Conservation (phyloP, 2,888 invertebrate species). For the Empis livida region DNA sequence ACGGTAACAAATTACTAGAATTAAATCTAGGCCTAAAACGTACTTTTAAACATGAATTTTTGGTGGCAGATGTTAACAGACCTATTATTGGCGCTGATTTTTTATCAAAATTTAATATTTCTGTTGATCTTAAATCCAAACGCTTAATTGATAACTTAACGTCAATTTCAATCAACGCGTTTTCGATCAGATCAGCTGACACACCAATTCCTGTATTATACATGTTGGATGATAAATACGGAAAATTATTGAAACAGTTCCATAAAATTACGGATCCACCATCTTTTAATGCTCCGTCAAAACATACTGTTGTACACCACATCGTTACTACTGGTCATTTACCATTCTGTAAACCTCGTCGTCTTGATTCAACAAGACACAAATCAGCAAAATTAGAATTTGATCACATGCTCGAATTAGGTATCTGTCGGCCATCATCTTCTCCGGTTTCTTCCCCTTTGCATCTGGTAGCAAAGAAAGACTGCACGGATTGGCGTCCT, state of each 20-base stretch:
- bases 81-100: conserved; percentile 3
- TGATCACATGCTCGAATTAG: not conserved
- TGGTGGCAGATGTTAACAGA: not conserved
- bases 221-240: not conserved
- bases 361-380: conserved; percentile 9
- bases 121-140: not conserved
- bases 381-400: conserved; percentile 12
- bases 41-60: not conserved
- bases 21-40: conserved; percentile 2
- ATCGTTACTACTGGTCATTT: conserved; percentile 12
- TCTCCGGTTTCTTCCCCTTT: conserved; percentile 6
- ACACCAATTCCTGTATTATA: not conserved
- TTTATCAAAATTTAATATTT: not conserved
- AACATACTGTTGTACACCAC: conserved; percentile 7
- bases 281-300: not conserved
- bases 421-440: conserved; percentile 6
- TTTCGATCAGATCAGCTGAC: not conserved
- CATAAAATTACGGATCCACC: not conserved
- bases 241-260: not conserved
- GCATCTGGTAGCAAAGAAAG: conserved; percentile 7
- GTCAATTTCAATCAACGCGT: not conserved
- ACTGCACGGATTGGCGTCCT: conserved; percentile 4
- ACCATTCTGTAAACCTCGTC: conserved; percentile 5
- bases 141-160: not conserved
- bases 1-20: conserved; percentile 2